These are phyloP conservation scores for Novumbra hubbsi DNA, from an alignment of 2,797 vertebrate species.

Conservation along the genomic window DNA sequence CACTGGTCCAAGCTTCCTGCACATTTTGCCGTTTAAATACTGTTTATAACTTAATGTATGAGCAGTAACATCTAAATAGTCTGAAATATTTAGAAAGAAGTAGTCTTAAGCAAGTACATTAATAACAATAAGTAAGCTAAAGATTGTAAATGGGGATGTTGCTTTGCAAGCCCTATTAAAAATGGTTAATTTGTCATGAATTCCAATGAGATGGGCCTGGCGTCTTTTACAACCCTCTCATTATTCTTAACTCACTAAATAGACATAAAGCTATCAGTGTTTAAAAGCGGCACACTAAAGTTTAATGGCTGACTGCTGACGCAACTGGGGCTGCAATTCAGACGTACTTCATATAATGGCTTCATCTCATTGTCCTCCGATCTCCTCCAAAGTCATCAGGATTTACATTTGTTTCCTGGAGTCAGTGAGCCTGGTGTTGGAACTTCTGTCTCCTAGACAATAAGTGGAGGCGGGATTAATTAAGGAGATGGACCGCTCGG, in stretches of 20 bases:
- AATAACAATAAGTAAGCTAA: neutral
- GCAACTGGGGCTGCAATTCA: slow-evolving; percentile 48
- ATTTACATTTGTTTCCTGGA: slow-evolving; percentile 65
- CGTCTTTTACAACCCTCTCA: slow-evolving; percentile 7
- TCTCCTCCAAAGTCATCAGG: slow-evolving; percentile 65
- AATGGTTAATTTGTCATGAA: neutral
- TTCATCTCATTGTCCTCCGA: slow-evolving; percentile 50
- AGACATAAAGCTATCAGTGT: slow-evolving; percentile 39
- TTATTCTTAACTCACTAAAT: slow-evolving; percentile 41
- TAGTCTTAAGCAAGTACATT: too few species aligned
- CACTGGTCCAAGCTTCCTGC: too few species aligned
- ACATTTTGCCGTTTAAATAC: too few species aligned
- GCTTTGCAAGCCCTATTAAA: too few species aligned
- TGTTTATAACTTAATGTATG: too few species aligned
- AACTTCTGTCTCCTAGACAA: slow-evolving; percentile 62
- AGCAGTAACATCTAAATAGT: too few species aligned
- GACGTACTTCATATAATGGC: slow-evolving; percentile 16
- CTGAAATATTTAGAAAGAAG: too few species aligned
- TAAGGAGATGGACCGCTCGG: slow-evolving; percentile 59
- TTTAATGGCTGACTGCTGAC: slow-evolving; percentile 42
- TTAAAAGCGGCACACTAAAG: slow-evolving; percentile 50
- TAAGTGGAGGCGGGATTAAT: slow-evolving; percentile 67
- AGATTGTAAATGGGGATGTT: too few species aligned
- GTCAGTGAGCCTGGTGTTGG: slow-evolving; percentile 52
- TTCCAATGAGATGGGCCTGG: slow-evolving; percentile 18